These are phyloP conservation scores for Euproctis similis DNA, from an alignment of 2,888 invertebrate species.

Conservation along the genomic window DNA sequence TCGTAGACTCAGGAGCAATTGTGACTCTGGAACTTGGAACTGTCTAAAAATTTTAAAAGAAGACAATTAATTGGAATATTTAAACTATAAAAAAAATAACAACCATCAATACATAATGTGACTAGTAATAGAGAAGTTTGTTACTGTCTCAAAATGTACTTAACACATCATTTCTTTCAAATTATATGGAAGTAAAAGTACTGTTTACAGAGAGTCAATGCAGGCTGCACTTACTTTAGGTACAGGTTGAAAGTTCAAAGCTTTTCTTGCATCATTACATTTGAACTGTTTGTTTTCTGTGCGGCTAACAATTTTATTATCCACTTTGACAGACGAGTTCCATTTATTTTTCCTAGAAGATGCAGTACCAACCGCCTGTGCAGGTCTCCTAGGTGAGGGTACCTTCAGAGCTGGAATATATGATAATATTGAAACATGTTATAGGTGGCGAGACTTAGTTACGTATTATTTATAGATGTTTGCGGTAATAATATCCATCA, in stretches of 20 bases:
- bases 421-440: neutral
- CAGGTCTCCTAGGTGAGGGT: constrained; percentile 26
- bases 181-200: neutral
- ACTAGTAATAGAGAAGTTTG: neutral
- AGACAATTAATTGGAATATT: no score
- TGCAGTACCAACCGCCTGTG: constrained; percentile 22
- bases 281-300: constrained; percentile 43
- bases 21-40: constrained; percentile 28
- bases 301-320: constrained; percentile 42
- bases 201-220: neutral
- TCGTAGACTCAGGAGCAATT: constrained; percentile 28
- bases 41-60: constrained; percentile 33
- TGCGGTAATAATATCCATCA: neutral
- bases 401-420: constrained; percentile 32
- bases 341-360: constrained; percentile 43
- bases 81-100: neutral
- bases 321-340: constrained; percentile 61
- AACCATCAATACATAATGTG: no score
- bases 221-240: constrained; percentile 28
- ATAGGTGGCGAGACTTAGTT: neutral
- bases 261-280: constrained; percentile 50
- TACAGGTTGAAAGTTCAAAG: constrained; percentile 50
- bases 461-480: neutral
- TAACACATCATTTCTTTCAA: neutral
- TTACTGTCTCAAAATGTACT: neutral